phyloP scores from a whole-genome alignment of 1,140 invertebrate species.

The Vollenhovia emeryi region DNA sequence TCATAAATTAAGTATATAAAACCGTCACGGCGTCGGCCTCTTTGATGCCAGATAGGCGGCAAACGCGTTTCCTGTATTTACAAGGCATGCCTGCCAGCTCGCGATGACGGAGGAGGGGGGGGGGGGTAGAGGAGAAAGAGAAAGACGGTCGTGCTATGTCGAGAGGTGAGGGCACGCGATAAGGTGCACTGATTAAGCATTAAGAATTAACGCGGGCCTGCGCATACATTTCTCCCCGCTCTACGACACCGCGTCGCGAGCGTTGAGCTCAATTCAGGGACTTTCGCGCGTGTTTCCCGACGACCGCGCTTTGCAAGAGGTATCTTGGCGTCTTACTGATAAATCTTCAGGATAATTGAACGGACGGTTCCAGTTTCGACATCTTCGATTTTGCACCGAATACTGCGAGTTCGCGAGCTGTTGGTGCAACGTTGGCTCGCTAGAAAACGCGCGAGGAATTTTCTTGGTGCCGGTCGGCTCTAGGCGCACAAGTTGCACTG shows the following conservation, averaged over 20 bases:
- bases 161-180: slow-evolving; percentile 61
- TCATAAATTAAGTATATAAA: slow-evolving; percentile 83
- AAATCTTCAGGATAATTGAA: background rate
- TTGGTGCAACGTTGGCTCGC: background rate
- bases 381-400: background rate
- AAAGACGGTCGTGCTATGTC: slow-evolving; percentile 7
- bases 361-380: background rate
- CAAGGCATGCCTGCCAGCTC: slow-evolving; percentile 63
- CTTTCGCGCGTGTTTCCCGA: background rate
- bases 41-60: slow-evolving; percentile 81
- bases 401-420: slow-evolving; percentile 12
- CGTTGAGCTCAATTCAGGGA: background rate
- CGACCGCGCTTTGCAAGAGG: too few species aligned
- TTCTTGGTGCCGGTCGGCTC: background rate
- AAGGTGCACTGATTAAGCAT: slow-evolving; percentile 76
- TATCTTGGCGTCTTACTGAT: background rate
- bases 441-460: slow-evolving; percentile 28
- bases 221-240: slow-evolving; percentile 66
- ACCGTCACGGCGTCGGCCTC: slow-evolving; percentile 77
- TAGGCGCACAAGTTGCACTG: slow-evolving; percentile 34
- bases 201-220: slow-evolving; percentile 72
- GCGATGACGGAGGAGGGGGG: slow-evolving; percentile 22
- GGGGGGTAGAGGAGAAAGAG: slow-evolving; percentile 1
- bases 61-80: slow-evolving; percentile 78
- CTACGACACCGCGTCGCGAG: background rate